Conservation (phyloP, 2,888 invertebrate genomes). For the Heliconius hortense region DNA sequence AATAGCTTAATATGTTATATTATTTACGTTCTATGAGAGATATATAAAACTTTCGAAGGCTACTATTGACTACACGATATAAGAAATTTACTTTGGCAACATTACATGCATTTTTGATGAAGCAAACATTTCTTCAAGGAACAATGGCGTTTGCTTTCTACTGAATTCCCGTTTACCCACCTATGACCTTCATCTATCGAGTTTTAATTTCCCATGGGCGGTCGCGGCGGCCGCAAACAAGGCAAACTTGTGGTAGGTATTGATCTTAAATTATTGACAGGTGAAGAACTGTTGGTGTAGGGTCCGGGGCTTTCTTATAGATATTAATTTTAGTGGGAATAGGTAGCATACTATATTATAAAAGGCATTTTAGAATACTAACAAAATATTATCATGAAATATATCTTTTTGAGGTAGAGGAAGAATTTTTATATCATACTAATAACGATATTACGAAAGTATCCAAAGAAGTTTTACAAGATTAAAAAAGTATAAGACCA, state of each 20-base stretch:
- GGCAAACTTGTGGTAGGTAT: slow-evolving; percentile 50
- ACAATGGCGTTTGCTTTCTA: slow-evolving; percentile 49
- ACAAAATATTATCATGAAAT: too few relatives aligned
- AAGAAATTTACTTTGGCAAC: slow-evolving; percentile 27
- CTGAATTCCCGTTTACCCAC: slow-evolving; percentile 51
- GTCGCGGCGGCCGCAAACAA: slow-evolving; percentile 63
- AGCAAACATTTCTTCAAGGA: slow-evolving; percentile 44
- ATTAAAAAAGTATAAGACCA: too few relatives aligned
- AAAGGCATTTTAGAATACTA: too few relatives aligned
- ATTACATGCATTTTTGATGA: slow-evolving; percentile 44
- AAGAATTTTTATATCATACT: too few relatives aligned
- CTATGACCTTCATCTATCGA: slow-evolving; percentile 55
- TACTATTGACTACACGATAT: not conserved
- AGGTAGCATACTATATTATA: not conserved
- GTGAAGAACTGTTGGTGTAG: slow-evolving; percentile 41
- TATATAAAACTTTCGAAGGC: not conserved
- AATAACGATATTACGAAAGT: too few relatives aligned
- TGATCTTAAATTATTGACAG: slow-evolving; percentile 56
- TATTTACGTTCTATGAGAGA: not conserved
- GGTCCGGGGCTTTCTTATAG: slow-evolving; percentile 22
- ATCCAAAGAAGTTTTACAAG: too few relatives aligned
- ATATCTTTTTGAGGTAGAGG: too few relatives aligned
- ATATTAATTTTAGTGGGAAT: not conserved
- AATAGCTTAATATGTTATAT: not conserved
- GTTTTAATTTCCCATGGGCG: slow-evolving; percentile 67